phyloP scores from a whole-genome alignment of 2,113 vertebrate genomes.

The Ochotona princeps region DNA sequence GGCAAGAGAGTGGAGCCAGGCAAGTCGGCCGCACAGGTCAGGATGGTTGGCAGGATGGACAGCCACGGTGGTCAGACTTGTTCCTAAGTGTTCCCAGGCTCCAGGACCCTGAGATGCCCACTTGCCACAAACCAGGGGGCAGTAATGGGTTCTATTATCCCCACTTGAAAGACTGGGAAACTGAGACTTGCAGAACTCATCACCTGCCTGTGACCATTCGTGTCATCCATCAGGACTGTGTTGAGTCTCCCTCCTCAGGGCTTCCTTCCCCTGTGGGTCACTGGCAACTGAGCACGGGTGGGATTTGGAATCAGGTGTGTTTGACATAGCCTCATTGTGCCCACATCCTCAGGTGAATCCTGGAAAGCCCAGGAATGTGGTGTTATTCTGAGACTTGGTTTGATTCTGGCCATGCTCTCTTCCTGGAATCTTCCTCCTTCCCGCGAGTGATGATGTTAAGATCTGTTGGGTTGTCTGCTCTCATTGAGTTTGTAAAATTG shows the following conservation, averaged over 20 bases:
- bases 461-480: not conserved
- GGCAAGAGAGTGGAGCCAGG: not conserved
- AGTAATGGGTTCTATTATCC: not conserved
- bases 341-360: not conserved
- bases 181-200: not conserved
- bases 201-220: not conserved
- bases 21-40: rapidly evolving
- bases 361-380: not conserved
- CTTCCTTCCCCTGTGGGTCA: not conserved
- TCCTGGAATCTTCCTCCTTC: not conserved
- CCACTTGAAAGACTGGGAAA: not conserved
- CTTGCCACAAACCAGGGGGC: too few relatives aligned
- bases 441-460: not conserved
- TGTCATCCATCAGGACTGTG: not conserved
- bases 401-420: not conserved
- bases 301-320: not conserved
- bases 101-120: not conserved
- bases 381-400: not conserved
- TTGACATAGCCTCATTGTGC: not conserved
- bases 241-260: not conserved
- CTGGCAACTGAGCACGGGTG: too few relatives aligned
- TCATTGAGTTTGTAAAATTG: not conserved
- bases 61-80: rapidly evolving
- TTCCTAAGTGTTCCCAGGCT: not conserved
- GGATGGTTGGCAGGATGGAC: not conserved